These are phyloP conservation scores for Brachycybe producta DNA, from an alignment of 2,888 invertebrate species.

Conservation along the genomic window DNA sequence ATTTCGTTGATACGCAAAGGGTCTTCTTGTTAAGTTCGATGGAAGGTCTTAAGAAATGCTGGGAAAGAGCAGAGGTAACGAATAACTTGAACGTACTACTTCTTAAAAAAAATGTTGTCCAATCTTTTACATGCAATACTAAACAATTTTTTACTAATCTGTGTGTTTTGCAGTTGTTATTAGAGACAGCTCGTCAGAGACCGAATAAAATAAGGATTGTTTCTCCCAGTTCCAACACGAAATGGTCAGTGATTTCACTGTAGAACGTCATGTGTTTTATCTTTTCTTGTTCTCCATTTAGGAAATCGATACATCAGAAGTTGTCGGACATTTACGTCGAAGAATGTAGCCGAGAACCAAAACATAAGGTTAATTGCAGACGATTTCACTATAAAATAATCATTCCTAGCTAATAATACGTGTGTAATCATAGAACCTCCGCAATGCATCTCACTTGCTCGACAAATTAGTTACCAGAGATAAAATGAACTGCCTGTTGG, in stretches of 20 bases:
- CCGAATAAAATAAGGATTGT: constrained; percentile 5
- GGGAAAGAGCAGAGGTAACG: constrained; percentile 15
- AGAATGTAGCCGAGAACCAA: constrained; percentile 13
- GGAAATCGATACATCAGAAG: constrained; percentile 21
- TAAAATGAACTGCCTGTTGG: constrained; percentile 72
- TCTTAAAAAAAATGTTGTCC: not conserved
- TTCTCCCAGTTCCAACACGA: not conserved
- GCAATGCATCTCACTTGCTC: constrained; percentile 42
- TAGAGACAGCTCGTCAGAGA: constrained; percentile 6
- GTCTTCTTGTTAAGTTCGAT: too few species aligned
- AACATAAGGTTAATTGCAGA: constrained; percentile 10
- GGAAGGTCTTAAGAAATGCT: constrained; percentile 7
- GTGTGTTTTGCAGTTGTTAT: not conserved
- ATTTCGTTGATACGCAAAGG: too few species aligned
- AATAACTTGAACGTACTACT: not conserved
- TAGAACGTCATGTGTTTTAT: not conserved
- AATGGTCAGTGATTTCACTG: constrained; percentile 6
- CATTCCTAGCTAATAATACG: not conserved
- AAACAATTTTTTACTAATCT: too few species aligned
- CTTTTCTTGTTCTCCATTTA: not conserved
- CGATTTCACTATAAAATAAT: not conserved
- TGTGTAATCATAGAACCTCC: constrained; percentile 20
- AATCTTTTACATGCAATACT: not conserved
- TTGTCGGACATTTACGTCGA: constrained; percentile 18
- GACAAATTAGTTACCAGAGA: constrained; percentile 73